Base-by-base conservation (phyloP, 2,888 invertebrate species). In the Amblyteles armatorius region DNA sequence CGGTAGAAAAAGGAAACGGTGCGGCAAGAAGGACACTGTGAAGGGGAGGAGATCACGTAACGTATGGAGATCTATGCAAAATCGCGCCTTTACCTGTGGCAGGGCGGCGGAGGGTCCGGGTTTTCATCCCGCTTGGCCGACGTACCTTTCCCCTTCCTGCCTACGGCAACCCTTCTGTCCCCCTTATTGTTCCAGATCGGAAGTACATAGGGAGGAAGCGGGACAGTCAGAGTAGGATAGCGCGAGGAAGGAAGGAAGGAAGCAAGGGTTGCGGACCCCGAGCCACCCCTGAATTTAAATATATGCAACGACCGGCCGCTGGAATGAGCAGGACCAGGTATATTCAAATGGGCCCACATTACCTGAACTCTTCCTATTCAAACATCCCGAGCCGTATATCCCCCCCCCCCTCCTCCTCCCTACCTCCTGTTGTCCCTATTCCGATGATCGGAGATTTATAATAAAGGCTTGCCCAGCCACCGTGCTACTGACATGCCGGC, bases 51-150 rank as follows among this genome's bases (percentile, higher is more conserved):
- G 82, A 72, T 83, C 68, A 68, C 91, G 90, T 91, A 92, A 93
- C 92, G 89, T 93, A 94, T 94, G 93, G 93, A 93, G 92, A 94
- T 93, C 89, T 94, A 94, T 94, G 93, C 93, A 94, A 94, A 94
- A 94, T 93, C 92, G 91, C 91, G 89, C 87, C 82, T 85, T 90
- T 93, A 93, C 93, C 93, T 93, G 91, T 89, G 88, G 85, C 83
- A 87, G 90, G 91, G 73, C 78, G 79, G 78, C 55, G 83, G 57
- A 83, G 84, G 88, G 86, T 83, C 83, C 83, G 74, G 26, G 79
- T 52, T 73, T 73, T 68, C 60, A 13, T 79, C 81, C 67, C 65
- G 73, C 78, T 80, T 60, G 77, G 50, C 55, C 52, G 29, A 50
- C 48, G 44, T 48, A 77, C 68, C 72, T 78, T 73, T 73, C 77